Conservation (phyloP, 1,140 invertebrate genomes). For the Drosophila tani region DNA sequence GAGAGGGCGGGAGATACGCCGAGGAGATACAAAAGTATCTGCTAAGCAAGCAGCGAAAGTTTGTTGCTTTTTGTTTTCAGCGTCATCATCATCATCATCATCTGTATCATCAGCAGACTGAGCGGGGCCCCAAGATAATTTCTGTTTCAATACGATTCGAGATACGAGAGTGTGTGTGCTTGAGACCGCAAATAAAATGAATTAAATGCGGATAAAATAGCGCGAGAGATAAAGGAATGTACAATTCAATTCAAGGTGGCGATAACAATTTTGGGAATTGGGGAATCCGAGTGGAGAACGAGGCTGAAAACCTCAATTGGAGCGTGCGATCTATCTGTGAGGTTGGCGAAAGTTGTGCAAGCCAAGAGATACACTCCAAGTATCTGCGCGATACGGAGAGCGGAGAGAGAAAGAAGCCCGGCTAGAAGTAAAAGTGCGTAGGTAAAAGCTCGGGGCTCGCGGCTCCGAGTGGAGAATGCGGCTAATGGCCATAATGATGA, state of each 20-base stretch:
- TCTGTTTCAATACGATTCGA: neutral
- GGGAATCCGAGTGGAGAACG: slow-evolving; percentile 31
- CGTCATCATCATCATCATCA: slow-evolving; percentile 42
- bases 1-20: neutral
- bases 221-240: slow-evolving; percentile 34
- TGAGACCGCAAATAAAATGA: slow-evolving; percentile 37
- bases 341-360: slow-evolving; percentile 66
- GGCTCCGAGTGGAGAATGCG: slow-evolving; percentile 45
- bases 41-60: slow-evolving; percentile 62
- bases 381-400: slow-evolving; percentile 11
- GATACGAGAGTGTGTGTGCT: neutral
- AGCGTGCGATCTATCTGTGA: slow-evolving; percentile 69
- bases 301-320: slow-evolving; percentile 61
- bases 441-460: slow-evolving; percentile 58
- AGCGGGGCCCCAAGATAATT: slow-evolving; percentile 42
- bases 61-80: slow-evolving; percentile 52
- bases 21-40: slow-evolving; percentile 49
- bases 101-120: slow-evolving; percentile 48
- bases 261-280: slow-evolving; percentile 51
- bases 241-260: slow-evolving; percentile 37
- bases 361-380: slow-evolving; percentile 14
- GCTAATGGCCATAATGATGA: slow-evolving; percentile 72
- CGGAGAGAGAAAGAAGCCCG: slow-evolving; percentile 11
- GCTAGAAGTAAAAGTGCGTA: slow-evolving; percentile 74
- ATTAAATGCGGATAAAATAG: slow-evolving; percentile 44